phyloP scores from a whole-genome alignment of 2,888 invertebrate species.

The Aphodius granarius region DNA sequence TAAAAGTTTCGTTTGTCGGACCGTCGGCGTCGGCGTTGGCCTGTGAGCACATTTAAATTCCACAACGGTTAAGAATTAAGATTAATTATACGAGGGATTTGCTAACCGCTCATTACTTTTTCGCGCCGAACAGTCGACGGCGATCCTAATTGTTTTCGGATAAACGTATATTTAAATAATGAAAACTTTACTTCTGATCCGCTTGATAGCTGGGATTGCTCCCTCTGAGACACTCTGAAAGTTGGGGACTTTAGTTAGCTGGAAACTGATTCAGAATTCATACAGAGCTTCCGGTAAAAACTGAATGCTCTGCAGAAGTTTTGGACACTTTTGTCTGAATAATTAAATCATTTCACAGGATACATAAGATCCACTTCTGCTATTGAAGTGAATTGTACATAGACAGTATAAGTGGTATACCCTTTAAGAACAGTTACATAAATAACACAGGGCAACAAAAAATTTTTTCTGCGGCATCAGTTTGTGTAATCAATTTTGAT shows the following conservation, averaged over 20 bases:
- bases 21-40: background rate
- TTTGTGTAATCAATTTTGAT: too few species aligned
- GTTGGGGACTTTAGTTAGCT: background rate
- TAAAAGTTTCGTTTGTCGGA: conserved; percentile 15
- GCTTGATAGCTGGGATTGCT: background rate
- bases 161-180: background rate
- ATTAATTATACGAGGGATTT: conserved; percentile 13
- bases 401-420: too few species aligned
- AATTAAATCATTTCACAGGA: background rate
- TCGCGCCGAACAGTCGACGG: background rate
- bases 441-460: too few species aligned
- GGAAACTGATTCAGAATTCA: background rate
- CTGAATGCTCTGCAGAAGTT: background rate
- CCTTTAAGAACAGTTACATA: too few species aligned
- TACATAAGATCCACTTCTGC: background rate
- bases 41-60: conserved; percentile 19
- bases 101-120: background rate
- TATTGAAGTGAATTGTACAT: too few species aligned
- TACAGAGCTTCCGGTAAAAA: background rate
- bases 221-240: background rate
- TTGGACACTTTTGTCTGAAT: background rate
- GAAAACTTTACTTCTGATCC: background rate
- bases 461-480: too few species aligned
- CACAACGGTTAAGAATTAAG: conserved; percentile 16
- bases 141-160: background rate